Conservation (phyloP, 1,140 invertebrate genomes). For the Brachionus koreanus region DNA sequence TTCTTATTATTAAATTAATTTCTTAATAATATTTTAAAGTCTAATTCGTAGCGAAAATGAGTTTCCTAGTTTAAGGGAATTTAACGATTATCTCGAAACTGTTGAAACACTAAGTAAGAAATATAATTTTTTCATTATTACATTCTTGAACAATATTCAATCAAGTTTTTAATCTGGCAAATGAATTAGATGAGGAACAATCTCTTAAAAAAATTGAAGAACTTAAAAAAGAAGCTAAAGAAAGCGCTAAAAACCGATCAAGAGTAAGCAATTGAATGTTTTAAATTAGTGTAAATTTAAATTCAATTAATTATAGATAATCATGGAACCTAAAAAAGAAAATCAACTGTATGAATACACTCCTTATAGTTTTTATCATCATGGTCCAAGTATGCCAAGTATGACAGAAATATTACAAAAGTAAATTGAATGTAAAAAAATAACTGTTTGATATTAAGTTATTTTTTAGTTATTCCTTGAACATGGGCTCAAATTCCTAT, state of each 20-base stretch:
- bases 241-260: conserved; percentile 34
- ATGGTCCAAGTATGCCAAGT: conserved; percentile 34
- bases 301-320: not conserved
- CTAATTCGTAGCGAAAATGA: conserved; percentile 41
- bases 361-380: conserved; percentile 13
- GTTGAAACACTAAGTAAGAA: conserved; percentile 38
- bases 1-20: too few relatives aligned
- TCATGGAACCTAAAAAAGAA: conserved; percentile 28
- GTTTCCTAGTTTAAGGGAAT: conserved; percentile 25
- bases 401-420: conserved; percentile 2
- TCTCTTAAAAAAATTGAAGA: conserved; percentile 37
- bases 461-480: not conserved
- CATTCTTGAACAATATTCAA: not conserved
- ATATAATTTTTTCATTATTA: not conserved
- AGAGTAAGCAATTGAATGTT: not conserved
- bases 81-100: conserved; percentile 44
- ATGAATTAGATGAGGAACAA: conserved; percentile 39
- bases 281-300: not conserved
- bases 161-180: conserved; percentile 43
- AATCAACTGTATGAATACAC: not conserved
- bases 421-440: not conserved
- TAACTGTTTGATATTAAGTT: too few relatives aligned
- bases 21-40: too few relatives aligned
- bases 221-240: conserved; percentile 43
- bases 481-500: not conserved